These are phyloP conservation scores for Agrotis puta DNA, from an alignment of 2,888 invertebrate species.

Conservation along the genomic window DNA sequence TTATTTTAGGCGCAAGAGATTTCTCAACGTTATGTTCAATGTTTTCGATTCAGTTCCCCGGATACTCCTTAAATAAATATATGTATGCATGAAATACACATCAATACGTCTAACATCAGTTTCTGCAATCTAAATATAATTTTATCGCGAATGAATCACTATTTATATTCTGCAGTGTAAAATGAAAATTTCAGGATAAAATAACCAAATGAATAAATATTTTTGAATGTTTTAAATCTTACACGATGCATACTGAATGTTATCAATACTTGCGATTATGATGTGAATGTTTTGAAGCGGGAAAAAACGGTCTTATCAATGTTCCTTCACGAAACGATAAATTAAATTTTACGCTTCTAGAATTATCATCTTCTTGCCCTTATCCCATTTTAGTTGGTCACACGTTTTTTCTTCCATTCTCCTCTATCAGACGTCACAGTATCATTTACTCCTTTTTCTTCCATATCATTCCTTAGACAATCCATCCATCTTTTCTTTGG, in stretches of 20 bases:
- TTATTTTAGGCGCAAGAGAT: conserved; percentile 39
- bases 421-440: too few relatives aligned
- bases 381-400: too few relatives aligned
- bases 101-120: conserved; percentile 65
- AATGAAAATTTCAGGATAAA: conserved; percentile 63
- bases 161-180: conserved; percentile 67
- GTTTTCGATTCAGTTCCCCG: conserved; percentile 58
- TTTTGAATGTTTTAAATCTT: conserved; percentile 41
- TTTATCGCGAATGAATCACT: conserved; percentile 75
- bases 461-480: too few relatives aligned
- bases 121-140: conserved; percentile 76
- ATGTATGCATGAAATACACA: conserved; percentile 61
- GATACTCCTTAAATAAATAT: conserved; percentile 69
- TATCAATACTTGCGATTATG: background rate
- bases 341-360: too few relatives aligned
- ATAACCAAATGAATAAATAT: conserved; percentile 67
- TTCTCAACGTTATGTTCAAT: conserved; percentile 48
- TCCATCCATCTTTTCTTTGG: too few relatives aligned
- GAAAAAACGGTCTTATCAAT: background rate
- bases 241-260: conserved; percentile 23
- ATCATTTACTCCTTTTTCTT: too few relatives aligned
- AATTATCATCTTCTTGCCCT: too few relatives aligned
- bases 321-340: background rate
- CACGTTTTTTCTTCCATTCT: too few relatives aligned
- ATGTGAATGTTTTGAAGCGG: background rate